Percentiles rank a stretch among this genome's conserved stretches.
phyloP scores from a whole-genome alignment of 2,888 invertebrate species.

The Ormyrus rosae region DNA sequence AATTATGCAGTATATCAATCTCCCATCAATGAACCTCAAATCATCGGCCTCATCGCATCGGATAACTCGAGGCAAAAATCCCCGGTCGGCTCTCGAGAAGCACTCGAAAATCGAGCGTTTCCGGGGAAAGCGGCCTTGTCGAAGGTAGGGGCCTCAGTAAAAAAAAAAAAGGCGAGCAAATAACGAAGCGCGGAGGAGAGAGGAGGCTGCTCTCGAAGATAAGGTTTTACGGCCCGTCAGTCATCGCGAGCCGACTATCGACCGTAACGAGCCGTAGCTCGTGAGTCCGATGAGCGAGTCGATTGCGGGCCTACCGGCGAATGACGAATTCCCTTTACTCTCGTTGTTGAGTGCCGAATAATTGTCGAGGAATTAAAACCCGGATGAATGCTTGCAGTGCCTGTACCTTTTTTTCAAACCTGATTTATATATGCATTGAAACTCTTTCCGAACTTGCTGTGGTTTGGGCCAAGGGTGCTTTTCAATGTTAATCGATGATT shows the following conservation, averaged over 20 bases:
- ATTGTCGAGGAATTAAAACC: no score
- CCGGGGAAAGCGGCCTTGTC: no score
- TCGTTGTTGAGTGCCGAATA: not conserved
- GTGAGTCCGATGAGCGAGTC: no score
- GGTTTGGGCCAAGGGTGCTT: no score
- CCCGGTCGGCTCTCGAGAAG: no score
- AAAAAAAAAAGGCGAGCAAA: conserved; percentile 64
- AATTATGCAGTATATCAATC: not conserved
- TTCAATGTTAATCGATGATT: no score
- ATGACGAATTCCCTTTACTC: not conserved
- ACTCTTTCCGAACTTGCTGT: no score
- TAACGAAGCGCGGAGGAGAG: conserved; percentile 62
- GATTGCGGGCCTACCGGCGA: no score
- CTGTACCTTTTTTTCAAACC: no score
- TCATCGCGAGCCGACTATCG: conserved; percentile 56
- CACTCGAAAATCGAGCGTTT: no score
- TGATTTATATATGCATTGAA: no score
- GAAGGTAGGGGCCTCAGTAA: not conserved
- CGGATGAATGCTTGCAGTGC: no score
- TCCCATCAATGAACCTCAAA: not conserved
- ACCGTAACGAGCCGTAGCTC: not conserved
- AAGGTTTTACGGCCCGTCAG: conserved; percentile 72
- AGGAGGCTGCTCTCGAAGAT: conserved; percentile 64
- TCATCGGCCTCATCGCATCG: not conserved
- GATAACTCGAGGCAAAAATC: not conserved